phyloP scores from a whole-genome alignment of 2,797 vertebrate species.

The Parambassis ranga region DNA sequence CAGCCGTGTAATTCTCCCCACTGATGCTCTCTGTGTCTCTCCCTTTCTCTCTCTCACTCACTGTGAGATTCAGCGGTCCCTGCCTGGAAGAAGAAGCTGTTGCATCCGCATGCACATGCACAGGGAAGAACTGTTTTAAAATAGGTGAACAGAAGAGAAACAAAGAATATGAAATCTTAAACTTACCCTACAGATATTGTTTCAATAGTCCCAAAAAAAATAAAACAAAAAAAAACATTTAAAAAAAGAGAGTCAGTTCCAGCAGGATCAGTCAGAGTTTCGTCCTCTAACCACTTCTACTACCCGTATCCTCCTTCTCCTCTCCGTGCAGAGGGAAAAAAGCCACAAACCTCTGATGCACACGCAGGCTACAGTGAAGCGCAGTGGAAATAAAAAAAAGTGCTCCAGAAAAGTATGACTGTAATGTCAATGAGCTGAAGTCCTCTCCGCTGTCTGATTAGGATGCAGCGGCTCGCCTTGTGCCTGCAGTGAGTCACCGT shows the following conservation, averaged over 20 bases:
- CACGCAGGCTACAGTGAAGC: slow-evolving; percentile 66
- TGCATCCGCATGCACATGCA: slow-evolving; percentile 68
- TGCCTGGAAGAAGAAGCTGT: slow-evolving; percentile 81
- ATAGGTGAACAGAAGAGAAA: background rate
- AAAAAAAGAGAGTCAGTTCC: slow-evolving; percentile 39
- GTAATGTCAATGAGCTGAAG: slow-evolving; percentile 83
- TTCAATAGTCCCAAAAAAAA: slow-evolving; percentile 20
- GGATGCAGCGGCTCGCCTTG: slow-evolving; percentile 78
- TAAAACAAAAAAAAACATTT: background rate
- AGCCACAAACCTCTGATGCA: slow-evolving; percentile 55
- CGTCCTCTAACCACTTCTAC: slow-evolving; percentile 47
- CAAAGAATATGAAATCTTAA: background rate
- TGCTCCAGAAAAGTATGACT: slow-evolving; percentile 83
- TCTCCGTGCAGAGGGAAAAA: slow-evolving; percentile 7
- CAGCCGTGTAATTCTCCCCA: slow-evolving; percentile 65
- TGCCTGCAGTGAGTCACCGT: slow-evolving; percentile 79
- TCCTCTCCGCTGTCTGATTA: slow-evolving; percentile 77
- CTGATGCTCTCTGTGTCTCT: slow-evolving; percentile 30
- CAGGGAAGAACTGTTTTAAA: background rate
- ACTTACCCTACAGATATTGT: slow-evolving; percentile 69
- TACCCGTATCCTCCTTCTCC: slow-evolving; percentile 41
- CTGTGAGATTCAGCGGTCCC: slow-evolving; percentile 40
- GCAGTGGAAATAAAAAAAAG: slow-evolving; percentile 72
- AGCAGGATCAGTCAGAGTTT: slow-evolving; percentile 52
- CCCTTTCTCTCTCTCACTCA: slow-evolving; percentile 27